Conservation (phyloP, 2,797 vertebrate genomes). For the Morelia viridis region DNA sequence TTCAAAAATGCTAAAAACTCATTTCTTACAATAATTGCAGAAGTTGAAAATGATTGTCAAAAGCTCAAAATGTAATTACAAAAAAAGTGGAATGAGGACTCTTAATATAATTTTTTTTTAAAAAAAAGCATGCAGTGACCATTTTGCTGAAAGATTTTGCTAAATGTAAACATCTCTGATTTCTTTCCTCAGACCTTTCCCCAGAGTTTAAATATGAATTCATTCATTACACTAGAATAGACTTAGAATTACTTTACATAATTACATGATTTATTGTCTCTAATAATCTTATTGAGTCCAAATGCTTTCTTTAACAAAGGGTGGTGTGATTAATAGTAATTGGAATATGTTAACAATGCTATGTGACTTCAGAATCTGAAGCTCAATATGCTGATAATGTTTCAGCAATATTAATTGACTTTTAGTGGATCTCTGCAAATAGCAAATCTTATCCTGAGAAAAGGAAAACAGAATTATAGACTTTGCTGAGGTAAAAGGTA, state of each 20-base stretch:
- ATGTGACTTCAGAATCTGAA: slow-evolving; percentile 26
- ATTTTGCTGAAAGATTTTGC: slow-evolving; percentile 2
- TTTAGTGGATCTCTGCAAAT: slow-evolving; percentile 26
- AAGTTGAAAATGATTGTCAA: not conserved
- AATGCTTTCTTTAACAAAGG: slow-evolving; percentile 15
- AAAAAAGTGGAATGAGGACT: not conserved
- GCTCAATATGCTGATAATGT: slow-evolving; percentile 29
- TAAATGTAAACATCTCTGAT: not conserved
- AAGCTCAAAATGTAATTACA: not conserved
- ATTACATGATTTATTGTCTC: slow-evolving; percentile 33
- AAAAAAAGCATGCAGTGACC: not conserved
- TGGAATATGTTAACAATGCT: slow-evolving; percentile 24
- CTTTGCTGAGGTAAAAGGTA: slow-evolving; percentile 9
- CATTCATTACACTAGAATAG: slow-evolving; percentile 18
- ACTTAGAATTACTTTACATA: slow-evolving; percentile 27
- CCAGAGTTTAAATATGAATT: slow-evolving; percentile 14
- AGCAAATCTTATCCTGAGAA: slow-evolving; percentile 2
- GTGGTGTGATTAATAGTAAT: slow-evolving; percentile 25
- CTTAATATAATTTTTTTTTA: not conserved
- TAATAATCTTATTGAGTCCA: slow-evolving; percentile 18
- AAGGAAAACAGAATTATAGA: not conserved
- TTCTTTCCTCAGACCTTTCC: not conserved
- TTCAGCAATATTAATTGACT: slow-evolving; percentile 29
- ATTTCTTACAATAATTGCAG: not conserved
- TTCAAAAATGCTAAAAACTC: not conserved